phyloP scores from a whole-genome alignment of 2,888 invertebrate species.

The Argyresthia goedartella region DNA sequence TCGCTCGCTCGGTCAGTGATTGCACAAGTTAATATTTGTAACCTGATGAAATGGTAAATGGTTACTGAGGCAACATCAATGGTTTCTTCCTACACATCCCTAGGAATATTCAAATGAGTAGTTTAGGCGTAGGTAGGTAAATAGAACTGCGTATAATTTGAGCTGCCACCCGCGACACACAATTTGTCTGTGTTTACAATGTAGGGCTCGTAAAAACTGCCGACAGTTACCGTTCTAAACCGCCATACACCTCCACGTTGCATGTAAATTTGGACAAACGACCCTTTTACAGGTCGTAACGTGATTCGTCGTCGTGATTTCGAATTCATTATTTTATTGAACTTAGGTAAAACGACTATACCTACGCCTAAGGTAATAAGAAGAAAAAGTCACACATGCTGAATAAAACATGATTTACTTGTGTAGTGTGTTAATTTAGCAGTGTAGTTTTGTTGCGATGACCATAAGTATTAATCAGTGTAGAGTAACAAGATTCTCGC shows the following conservation, averaged over 20 bases:
- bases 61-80: no score
- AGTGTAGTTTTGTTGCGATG: constrained; percentile 16
- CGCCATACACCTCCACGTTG: constrained; percentile 7
- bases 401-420: no score
- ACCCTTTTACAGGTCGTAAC: constrained; percentile 23
- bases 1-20: no score
- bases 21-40: no score
- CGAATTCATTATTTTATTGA: neutral
- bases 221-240: constrained; percentile 9
- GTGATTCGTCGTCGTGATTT: constrained; percentile 5
- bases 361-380: no score
- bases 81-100: no score
- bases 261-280: constrained; percentile 16
- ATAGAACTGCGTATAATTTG: constrained; percentile 27
- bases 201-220: constrained; percentile 7
- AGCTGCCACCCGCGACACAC: constrained; percentile 14
- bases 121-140: constrained; percentile 51
- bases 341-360: no score
- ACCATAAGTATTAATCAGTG: constrained; percentile 61
- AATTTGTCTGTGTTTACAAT: constrained; percentile 14
- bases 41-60: no score
- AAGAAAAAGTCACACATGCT: no score
- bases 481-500: constrained; percentile 61
- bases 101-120: constrained; percentile 46
- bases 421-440: no score